Percentiles rank a stretch among this genome's conserved stretches.
Evolutionary conservation across 1,140 invertebrate species (phyloP).

Genomic region (Macrostomum lignano): DNA sequence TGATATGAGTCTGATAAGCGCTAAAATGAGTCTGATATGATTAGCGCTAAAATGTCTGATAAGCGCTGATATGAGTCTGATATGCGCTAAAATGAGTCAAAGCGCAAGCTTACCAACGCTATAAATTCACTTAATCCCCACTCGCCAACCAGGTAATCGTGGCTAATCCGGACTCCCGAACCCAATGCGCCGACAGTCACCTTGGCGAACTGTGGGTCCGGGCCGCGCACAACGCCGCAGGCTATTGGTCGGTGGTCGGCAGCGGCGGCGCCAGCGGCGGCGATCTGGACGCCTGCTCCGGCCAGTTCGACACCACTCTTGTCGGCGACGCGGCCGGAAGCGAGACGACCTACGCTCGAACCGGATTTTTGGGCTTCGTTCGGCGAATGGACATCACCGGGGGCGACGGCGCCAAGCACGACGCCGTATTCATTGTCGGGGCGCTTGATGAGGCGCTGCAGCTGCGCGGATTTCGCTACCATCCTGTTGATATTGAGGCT

Average conservation of each 20-base stretch:
- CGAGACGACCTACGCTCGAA: slow-evolving; percentile 69
- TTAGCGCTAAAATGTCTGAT: no score
- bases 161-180: slow-evolving; percentile 93
- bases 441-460: slow-evolving; percentile 88
- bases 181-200: slow-evolving; percentile 93
- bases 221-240: slow-evolving; percentile 75
- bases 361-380: slow-evolving; percentile 86
- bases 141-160: slow-evolving; percentile 88
- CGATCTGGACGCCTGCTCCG: no score
- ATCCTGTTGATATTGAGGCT: slow-evolving; percentile 96
- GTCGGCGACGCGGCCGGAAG: slow-evolving; percentile 82
- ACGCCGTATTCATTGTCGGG: slow-evolving; percentile 97
- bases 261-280: no score
- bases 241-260: no score
- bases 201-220: slow-evolving; percentile 75
- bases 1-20: no score
- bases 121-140: no score
- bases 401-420: slow-evolving; percentile 53
- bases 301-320: no score
- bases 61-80: no score
- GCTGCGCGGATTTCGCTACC: slow-evolving; percentile 86
- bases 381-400: slow-evolving; percentile 64
- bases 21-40: no score
- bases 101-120: no score
- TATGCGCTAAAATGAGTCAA: no score